These are phyloP conservation scores for Anhinga rufa DNA, from an alignment of 2,113 vertebrate species.

Conservation along the genomic window DNA sequence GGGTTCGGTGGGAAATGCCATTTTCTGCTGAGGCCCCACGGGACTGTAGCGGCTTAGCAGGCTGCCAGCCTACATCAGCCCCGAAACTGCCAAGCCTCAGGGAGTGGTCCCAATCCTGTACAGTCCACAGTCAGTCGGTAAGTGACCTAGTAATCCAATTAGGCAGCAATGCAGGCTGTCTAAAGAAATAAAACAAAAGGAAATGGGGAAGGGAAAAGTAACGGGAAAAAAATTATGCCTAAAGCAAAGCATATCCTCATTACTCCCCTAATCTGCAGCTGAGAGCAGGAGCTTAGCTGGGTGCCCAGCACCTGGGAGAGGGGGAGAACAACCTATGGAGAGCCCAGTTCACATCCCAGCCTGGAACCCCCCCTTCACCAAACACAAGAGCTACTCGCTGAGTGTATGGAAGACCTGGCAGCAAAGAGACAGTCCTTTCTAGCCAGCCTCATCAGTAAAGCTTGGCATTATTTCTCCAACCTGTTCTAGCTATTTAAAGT, in stretches of 20 bases:
- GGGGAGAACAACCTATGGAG: rapidly evolving
- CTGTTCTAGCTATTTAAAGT: background rate
- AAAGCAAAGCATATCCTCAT: background rate
- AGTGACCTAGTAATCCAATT: slow-evolving; percentile 13
- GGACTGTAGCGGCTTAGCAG: background rate
- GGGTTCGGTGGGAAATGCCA: background rate
- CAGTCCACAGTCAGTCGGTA: rapidly evolving
- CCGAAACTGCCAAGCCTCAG: background rate
- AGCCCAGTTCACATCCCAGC: background rate
- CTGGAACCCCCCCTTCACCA: background rate
- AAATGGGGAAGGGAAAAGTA: background rate
- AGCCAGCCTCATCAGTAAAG: background rate
- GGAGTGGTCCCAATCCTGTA: background rate
- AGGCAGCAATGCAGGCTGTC: background rate
- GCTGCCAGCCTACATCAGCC: background rate
- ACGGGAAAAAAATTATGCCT: background rate
- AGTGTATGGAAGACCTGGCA: background rate
- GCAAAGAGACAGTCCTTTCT: rapidly evolving
- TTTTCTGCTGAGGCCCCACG: background rate
- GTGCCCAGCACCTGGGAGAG: background rate
- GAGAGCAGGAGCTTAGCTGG: background rate
- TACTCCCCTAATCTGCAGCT: background rate
- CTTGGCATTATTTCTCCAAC: background rate
- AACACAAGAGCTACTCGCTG: background rate
- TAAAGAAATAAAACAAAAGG: background rate